Evolutionary conservation across 1,140 invertebrate genomes (phyloP), one percentile per base, ranked within the genome.

Genomic region (Eupristina koningsbergeri): DNA sequence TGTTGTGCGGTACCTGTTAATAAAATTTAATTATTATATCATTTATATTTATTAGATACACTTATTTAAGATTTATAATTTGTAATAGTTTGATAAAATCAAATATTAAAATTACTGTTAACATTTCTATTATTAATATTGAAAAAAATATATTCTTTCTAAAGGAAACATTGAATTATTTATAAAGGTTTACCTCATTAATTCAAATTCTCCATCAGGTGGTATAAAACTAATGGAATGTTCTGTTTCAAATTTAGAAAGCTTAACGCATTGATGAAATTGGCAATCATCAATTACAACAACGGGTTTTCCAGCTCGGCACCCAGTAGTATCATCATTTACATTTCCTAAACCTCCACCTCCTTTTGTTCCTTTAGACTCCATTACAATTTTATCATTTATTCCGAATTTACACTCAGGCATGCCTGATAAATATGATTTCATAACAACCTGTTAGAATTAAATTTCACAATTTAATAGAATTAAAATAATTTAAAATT

Each of bases 341-440:
- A 92, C 94, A 17, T 94, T 94, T 53, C 84, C 84, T 61, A 96
- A 93, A 5, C 94, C 94, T 87, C 93, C 92, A 80, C 93, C 93
- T 82, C 94, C 94, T 89, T 95, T 96, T 92, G 94, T 94, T 9
- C 98, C 97, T 92, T 99, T 99, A 0, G 96, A 97, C 88, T 99
- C 99, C 97, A 99, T 99, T 0, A 99, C 97, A 81, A 99, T 97
- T 93, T 99, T 99, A 89, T 99, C 99, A 89, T 99, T 99, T 88
- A 99, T 99, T 26, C 99, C 99, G 93, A 99, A 99, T 93, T 99
- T 99, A 93, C 99, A 99, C 91, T 99, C 99, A 0, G 99, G 99
- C 99, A 99, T 99, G 41, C 99, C 99, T 61, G 98, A 99, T 41
- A 99, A 93, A 91, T 99, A 99, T 0, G 98, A 99, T 92, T 99